Evolutionary conservation across 2,888 invertebrate genomes (phyloP).

Genomic region (Gymnoscelis rufifasciata): DNA sequence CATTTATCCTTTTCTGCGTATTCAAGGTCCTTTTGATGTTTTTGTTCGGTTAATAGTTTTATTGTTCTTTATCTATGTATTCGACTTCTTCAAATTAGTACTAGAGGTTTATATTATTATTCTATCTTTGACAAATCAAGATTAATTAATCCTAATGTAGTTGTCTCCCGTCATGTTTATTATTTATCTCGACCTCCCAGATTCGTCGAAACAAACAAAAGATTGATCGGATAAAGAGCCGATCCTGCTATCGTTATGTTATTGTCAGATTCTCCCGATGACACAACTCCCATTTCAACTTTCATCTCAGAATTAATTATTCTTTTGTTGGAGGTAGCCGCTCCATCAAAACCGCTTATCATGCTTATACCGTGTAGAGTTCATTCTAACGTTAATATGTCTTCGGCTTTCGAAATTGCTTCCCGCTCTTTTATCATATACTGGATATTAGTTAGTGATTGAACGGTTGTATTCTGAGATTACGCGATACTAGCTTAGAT

Average conservation of each 20-base stretch:
- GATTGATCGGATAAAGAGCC: constrained; percentile 1
- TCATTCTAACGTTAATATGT: constrained; percentile 60
- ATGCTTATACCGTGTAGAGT: constrained; percentile 42
- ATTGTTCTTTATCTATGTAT: no score
- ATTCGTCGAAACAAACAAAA: not conserved
- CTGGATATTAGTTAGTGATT: constrained; percentile 35
- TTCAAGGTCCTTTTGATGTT: no score
- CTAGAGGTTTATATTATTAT: no score
- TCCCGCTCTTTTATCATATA: constrained; percentile 49
- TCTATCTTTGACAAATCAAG: not conserved
- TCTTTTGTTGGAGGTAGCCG: constrained; percentile 59
- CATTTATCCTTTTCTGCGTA: no score
- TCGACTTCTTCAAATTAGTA: no score
- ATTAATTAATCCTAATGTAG: no score
- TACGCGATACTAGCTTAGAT: not conserved
- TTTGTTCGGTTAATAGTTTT: no score
- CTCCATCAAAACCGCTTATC: constrained; percentile 71
- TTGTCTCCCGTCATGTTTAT: not conserved
- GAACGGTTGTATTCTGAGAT: constrained; percentile 17
- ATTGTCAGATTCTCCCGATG: constrained; percentile 33
- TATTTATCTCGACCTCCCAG: not conserved
- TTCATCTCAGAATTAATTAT: constrained; percentile 70
- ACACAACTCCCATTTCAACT: constrained; percentile 47
- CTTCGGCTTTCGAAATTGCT: constrained; percentile 55
- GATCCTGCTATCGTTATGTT: constrained; percentile 28